Percentiles rank a stretch among this genome's conserved stretches.
Conservation (phyloP, 2,113 vertebrate species). For the Strigops habroptila region DNA sequence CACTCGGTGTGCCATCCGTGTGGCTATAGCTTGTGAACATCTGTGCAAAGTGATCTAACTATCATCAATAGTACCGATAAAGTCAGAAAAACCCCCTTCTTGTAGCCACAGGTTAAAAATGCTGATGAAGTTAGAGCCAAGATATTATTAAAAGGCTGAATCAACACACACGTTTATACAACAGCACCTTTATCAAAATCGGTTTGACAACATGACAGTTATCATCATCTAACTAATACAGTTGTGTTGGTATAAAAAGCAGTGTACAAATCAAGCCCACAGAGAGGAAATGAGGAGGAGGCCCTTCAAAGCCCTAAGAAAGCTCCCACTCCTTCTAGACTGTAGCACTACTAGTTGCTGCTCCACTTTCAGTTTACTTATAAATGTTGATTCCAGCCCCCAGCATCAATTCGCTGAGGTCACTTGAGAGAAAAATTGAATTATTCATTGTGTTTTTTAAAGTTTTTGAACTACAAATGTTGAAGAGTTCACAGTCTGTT, state of each 20-base stretch:
- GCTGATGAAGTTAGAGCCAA: neutral
- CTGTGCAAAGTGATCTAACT: neutral
- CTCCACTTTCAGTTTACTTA: neutral
- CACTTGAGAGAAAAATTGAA: slow-evolving; percentile 20
- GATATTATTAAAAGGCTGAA: neutral
- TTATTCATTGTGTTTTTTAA: slow-evolving; percentile 42
- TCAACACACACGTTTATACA: neutral
- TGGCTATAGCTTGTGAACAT: neutral
- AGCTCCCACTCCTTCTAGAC: neutral
- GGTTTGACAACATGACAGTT: neutral
- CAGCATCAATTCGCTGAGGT: neutral
- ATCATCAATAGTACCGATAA: neutral
- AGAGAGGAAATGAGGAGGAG: neutral
- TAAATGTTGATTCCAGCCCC: neutral
- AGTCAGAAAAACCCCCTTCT: neutral
- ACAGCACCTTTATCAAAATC: neutral
- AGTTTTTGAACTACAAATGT: slow-evolving; percentile 14
- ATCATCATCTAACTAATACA: neutral
- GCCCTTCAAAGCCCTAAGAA: neutral
- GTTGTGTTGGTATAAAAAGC: neutral
- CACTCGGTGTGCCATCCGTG: neutral
- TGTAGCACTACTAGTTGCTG: neutral
- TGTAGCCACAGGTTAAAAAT: neutral
- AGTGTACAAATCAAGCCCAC: neutral
- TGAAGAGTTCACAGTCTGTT: neutral